A percentile compares a stretch with the other conserved stretches of the same genome.
Conservation (phyloP, 2,888 invertebrate species). For the Cancer borealis region DNA sequence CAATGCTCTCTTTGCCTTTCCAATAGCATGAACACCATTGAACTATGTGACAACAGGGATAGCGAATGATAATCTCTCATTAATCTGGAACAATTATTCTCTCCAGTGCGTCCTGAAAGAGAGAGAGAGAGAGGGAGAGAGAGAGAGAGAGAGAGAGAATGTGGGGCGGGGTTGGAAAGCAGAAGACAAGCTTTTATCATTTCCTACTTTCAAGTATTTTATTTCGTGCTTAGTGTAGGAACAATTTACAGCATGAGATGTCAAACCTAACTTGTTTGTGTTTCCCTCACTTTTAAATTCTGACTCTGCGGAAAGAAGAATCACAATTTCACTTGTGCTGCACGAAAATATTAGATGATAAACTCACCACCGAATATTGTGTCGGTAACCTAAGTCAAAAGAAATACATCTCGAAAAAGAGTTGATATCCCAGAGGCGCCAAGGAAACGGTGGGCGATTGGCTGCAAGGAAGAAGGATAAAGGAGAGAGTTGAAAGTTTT, state of each 20-base stretch:
- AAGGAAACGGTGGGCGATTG: neutral
- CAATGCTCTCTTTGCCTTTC: too few relatives aligned
- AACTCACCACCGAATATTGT: too few relatives aligned
- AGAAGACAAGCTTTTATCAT: neutral
- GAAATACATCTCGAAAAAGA: neutral
- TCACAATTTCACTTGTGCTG: neutral
- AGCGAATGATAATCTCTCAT: too few relatives aligned
- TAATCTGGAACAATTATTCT: too few relatives aligned
- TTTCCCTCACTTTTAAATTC: neutral
- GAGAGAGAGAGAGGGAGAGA: too few relatives aligned
- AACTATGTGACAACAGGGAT: too few relatives aligned
- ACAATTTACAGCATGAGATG: neutral
- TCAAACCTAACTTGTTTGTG: neutral
- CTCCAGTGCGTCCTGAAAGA: too few relatives aligned
- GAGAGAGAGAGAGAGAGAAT: too few relatives aligned
- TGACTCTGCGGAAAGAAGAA: neutral
- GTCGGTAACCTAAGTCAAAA: neutral
- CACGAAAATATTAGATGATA: too few relatives aligned
- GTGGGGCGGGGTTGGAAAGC: neutral
- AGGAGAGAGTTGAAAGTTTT: neutral
- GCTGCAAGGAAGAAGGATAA: neutral
- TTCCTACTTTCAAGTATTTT: neutral
- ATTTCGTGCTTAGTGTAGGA: neutral
- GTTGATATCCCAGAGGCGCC: neutral
- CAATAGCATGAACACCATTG: too few relatives aligned